phyloP scores from a whole-genome alignment of 2,888 invertebrate genomes.

The Rotaria macrura region DNA sequence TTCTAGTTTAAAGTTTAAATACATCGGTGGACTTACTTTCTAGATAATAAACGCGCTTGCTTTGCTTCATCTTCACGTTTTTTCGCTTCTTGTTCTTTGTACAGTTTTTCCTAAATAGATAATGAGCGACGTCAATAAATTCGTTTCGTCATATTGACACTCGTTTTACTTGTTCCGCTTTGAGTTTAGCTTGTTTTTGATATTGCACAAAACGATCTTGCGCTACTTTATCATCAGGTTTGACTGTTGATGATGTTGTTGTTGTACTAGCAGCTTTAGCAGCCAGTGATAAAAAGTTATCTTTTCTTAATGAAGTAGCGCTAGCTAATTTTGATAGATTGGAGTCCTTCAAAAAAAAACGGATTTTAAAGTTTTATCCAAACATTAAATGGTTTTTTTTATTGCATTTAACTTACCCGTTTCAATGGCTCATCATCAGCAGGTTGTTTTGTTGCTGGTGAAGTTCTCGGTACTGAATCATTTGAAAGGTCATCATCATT shows the following conservation, averaged over 20 bases:
- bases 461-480: neutral
- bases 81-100: conserved; percentile 19
- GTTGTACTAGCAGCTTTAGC: neutral
- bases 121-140: neutral
- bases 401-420: neutral
- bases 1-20: no score
- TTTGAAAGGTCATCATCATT: conserved; percentile 13
- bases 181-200: neutral
- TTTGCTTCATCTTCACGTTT: conserved; percentile 1
- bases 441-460: neutral
- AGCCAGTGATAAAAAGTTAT: neutral
- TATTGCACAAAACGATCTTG: conserved; percentile 11
- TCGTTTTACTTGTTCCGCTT: neutral
- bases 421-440: neutral
- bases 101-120: conserved; percentile 1
- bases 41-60: neutral
- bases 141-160: no score
- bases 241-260: neutral
- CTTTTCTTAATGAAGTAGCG: neutral
- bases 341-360: neutral
- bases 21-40: neutral
- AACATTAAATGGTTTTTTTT: neutral
- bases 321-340: neutral
- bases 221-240: neutral
- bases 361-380: neutral